These are phyloP conservation scores for Tinamus guttatus DNA, from an alignment of 2,113 vertebrate species.

Conservation along the genomic window DNA sequence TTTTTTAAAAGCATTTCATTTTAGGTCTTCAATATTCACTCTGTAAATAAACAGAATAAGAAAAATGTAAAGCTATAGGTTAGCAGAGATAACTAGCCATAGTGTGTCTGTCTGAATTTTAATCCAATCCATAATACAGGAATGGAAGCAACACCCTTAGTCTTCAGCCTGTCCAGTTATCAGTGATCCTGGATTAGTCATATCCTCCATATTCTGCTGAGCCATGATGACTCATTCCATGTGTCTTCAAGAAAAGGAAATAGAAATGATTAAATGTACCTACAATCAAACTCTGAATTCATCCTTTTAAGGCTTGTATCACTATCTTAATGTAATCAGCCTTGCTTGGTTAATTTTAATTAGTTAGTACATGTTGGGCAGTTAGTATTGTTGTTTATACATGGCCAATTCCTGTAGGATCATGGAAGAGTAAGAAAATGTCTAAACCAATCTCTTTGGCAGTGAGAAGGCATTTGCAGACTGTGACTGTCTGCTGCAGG, in stretches of 20 bases:
- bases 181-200: not conserved
- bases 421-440: not conserved
- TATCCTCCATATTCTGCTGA: not conserved
- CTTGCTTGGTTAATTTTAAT: constrained; percentile 29
- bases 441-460: not conserved
- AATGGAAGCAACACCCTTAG: not conserved
- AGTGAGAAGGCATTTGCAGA: no score
- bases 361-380: not conserved
- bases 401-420: not conserved
- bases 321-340: not conserved
- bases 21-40: not conserved
- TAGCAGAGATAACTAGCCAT: not conserved
- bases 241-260: not conserved
- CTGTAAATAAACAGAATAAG: not conserved
- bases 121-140: not conserved
- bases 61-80: not conserved
- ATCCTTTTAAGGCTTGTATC: not conserved
- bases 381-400: not conserved
- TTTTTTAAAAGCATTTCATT: not conserved
- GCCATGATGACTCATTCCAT: not conserved
- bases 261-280: not conserved
- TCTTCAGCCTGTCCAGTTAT: not conserved
- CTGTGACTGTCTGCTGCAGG: not conserved
- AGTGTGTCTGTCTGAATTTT: not conserved
- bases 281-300: not conserved